Percentiles rank a stretch among this genome's conserved stretches.
Evolutionary conservation across 2,113 vertebrate genomes (phyloP).

Genomic region (Nothobranchius kuhntae): DNA sequence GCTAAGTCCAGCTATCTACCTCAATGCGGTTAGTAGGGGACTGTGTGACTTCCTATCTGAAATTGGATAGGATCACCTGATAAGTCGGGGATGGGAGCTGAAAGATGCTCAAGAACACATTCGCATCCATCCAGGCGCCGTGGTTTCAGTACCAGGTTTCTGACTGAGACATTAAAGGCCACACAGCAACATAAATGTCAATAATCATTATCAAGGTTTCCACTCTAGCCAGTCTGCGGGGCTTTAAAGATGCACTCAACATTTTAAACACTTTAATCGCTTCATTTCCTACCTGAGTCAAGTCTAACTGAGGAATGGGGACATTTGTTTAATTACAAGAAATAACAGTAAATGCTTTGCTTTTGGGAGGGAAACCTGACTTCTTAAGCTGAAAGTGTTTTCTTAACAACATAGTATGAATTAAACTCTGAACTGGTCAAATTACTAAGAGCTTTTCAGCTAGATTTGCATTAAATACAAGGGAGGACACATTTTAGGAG

Average conservation of each 20-base stretch:
- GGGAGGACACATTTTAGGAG: too few relatives aligned
- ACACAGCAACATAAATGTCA: slow-evolving; percentile 21
- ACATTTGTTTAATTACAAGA: too few relatives aligned
- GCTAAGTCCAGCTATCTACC: not conserved
- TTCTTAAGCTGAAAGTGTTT: not conserved
- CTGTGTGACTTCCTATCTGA: slow-evolving; percentile 18
- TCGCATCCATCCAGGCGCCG: slow-evolving; percentile 10
- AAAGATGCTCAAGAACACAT: not conserved
- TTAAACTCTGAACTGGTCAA: too few relatives aligned
- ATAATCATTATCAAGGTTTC: slow-evolving; percentile 42
- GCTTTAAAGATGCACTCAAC: slow-evolving; percentile 24
- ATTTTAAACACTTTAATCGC: not conserved
- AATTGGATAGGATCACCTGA: slow-evolving; percentile 38
- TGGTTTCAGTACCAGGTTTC: slow-evolving; percentile 32
- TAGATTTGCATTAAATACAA: too few relatives aligned
- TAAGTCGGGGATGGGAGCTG: slow-evolving; percentile 10
- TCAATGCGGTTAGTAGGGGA: slow-evolving; percentile 5
- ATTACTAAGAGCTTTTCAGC: too few relatives aligned
- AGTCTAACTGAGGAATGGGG: too few relatives aligned
- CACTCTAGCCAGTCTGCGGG: slow-evolving; percentile 6
- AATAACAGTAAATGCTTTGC: too few relatives aligned
- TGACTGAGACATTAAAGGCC: slow-evolving; percentile 27
- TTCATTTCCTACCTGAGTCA: not conserved
- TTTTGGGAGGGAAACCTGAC: too few relatives aligned
- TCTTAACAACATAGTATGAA: not conserved